Conservation (phyloP, 2,797 vertebrate genomes). For the Takifugu ocellatus region DNA sequence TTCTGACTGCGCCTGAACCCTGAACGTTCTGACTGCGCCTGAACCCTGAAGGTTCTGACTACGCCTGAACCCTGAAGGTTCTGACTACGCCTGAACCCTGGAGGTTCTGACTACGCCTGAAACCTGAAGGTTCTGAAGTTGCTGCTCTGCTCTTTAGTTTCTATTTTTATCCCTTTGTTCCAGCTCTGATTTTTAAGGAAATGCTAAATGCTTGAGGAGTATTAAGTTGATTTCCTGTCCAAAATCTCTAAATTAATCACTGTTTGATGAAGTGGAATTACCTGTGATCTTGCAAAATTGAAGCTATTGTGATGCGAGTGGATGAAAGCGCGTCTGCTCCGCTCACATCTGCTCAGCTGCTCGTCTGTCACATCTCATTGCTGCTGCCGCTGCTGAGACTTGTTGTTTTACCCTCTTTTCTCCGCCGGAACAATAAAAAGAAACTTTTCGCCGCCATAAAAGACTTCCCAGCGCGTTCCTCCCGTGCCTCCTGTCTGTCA, state of each 20-base stretch:
- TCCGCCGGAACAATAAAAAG: constrained; percentile 8
- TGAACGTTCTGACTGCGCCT: too few species aligned
- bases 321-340: not conserved
- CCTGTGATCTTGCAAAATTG: not conserved
- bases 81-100: too few species aligned
- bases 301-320: not conserved
- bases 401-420: not conserved
- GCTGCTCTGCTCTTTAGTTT: too few species aligned
- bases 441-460: constrained; percentile 2
- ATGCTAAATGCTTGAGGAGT: not conserved
- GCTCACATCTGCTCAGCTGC: not conserved
- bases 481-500: constrained; percentile 38
- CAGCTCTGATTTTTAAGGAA: not conserved
- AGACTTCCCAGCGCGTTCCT: constrained; percentile 8
- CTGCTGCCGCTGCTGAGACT: not conserved
- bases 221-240: not conserved
- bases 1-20: too few species aligned
- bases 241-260: not conserved
- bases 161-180: not conserved
- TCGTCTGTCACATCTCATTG: not conserved
- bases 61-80: too few species aligned
- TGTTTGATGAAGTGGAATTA: not conserved
- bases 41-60: too few species aligned
- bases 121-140: too few species aligned
- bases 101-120: too few species aligned